phyloP scores from a whole-genome alignment of 2,888 invertebrate species.

The Tetranychus piercei region DNA sequence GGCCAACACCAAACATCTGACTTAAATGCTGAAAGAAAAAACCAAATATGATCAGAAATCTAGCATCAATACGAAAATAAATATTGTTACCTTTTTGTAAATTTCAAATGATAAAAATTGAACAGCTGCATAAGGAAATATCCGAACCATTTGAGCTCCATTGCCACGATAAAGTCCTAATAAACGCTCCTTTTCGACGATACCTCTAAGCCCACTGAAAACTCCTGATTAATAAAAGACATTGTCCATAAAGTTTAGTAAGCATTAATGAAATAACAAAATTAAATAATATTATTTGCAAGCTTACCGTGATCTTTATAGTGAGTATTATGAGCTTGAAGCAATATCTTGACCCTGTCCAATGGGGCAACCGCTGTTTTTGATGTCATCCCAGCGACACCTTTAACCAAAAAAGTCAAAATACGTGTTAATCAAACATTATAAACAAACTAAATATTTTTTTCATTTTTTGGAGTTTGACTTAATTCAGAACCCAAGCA shows the following conservation, averaged over 20 bases:
- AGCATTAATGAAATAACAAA: neutral
- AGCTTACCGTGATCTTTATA: constrained; percentile 50
- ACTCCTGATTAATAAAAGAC: constrained; percentile 38
- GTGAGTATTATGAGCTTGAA: constrained; percentile 66
- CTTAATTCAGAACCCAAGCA: no score
- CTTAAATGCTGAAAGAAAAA: neutral
- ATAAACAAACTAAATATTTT: no score
- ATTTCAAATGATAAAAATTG: constrained; percentile 75
- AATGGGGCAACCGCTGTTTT: constrained; percentile 70
- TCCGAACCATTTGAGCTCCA: constrained; percentile 77
- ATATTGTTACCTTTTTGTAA: constrained; percentile 53
- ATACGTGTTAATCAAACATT: no score
- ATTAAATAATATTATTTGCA: neutral
- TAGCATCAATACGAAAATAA: neutral
- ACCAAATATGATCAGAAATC: neutral
- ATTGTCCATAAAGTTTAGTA: neutral
- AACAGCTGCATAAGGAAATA: constrained; percentile 75
- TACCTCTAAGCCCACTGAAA: constrained; percentile 51
- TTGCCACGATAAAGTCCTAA: constrained; percentile 71
- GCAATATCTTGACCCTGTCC: constrained; percentile 68
- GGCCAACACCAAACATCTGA: constrained; percentile 30
- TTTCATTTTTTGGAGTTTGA: no score
- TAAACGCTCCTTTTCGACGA: constrained; percentile 53
- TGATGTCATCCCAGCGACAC: constrained; percentile 74
- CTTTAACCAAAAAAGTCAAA: constrained; percentile 30